phyloP scores from a whole-genome alignment of 2,113 vertebrate species.

The Trichomycterus rosablanca region DNA sequence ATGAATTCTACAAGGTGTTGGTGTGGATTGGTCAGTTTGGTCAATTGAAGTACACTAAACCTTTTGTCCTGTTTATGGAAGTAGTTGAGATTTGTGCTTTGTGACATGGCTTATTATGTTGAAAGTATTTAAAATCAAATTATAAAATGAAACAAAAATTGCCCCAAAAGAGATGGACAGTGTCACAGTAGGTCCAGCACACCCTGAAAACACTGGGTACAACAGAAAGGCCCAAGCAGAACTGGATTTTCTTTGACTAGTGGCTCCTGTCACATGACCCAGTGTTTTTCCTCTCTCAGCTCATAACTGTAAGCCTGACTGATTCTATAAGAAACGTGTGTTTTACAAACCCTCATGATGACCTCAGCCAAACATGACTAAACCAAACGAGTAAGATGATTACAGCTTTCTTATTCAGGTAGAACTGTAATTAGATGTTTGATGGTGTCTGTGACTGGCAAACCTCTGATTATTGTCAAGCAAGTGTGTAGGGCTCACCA shows the following conservation, averaged over 20 bases:
- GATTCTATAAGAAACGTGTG: background rate
- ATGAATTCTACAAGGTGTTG: too few species aligned
- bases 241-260: background rate
- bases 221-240: too few species aligned
- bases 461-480: background rate
- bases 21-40: too few species aligned
- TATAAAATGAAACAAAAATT: too few species aligned
- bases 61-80: too few species aligned
- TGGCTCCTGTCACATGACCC: slow-evolving; percentile 5
- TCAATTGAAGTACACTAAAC: too few species aligned
- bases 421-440: background rate
- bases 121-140: too few species aligned
- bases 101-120: too few species aligned
- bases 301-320: slow-evolving; percentile 1
- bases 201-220: too few species aligned
- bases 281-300: background rate
- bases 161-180: too few species aligned
- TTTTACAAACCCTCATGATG: background rate
- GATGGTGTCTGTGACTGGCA: background rate
- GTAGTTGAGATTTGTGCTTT: too few species aligned
- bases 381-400: background rate
- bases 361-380: background rate
- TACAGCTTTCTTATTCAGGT: background rate
- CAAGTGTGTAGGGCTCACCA: background rate
- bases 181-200: too few species aligned